phyloP scores from a whole-genome alignment of 2,113 vertebrate species.

The Aspidoscelis tigris region DNA sequence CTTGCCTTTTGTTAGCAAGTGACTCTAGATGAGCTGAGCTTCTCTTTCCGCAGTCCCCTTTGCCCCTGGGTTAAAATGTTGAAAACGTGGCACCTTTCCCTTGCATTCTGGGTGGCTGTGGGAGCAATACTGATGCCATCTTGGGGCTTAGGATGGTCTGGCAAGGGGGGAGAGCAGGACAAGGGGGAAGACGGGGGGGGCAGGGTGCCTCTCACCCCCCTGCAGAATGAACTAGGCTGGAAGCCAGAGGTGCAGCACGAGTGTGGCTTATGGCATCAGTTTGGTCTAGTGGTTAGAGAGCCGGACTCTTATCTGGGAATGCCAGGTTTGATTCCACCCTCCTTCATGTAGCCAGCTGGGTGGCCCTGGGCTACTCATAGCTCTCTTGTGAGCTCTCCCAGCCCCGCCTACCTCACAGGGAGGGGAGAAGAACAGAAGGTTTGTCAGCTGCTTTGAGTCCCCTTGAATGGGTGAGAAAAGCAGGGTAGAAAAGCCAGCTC shows the following conservation, averaged over 20 bases:
- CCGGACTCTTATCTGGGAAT: too few species aligned
- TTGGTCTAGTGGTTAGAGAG: conserved; percentile 42
- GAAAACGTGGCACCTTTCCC: conserved; percentile 60
- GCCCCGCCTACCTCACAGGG: too few species aligned
- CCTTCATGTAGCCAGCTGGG: too few species aligned
- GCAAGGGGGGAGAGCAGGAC: not conserved
- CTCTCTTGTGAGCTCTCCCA: too few species aligned
- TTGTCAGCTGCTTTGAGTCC: too few species aligned
- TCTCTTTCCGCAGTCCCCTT: conserved; percentile 48
- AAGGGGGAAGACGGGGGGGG: not conserved
- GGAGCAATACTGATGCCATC: conserved; percentile 64
- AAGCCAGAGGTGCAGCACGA: not conserved
- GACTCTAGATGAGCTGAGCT: conserved; percentile 30
- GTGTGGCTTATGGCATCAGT: conserved; percentile 58
- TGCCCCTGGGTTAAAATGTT: conserved; percentile 70
- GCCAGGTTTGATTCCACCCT: too few species aligned
- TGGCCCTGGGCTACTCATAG: too few species aligned
- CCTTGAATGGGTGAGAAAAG: too few species aligned
- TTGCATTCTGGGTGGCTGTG: conserved; percentile 25
- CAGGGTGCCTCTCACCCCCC: not conserved
- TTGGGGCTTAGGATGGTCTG: not conserved
- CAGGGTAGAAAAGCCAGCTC: conserved; percentile 16
- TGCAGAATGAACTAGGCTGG: not conserved
- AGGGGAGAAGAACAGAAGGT: too few species aligned
- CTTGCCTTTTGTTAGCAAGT: conserved; percentile 14